Conservation (phyloP, 2,113 vertebrate genomes). For the Silurus meridionalis region DNA sequence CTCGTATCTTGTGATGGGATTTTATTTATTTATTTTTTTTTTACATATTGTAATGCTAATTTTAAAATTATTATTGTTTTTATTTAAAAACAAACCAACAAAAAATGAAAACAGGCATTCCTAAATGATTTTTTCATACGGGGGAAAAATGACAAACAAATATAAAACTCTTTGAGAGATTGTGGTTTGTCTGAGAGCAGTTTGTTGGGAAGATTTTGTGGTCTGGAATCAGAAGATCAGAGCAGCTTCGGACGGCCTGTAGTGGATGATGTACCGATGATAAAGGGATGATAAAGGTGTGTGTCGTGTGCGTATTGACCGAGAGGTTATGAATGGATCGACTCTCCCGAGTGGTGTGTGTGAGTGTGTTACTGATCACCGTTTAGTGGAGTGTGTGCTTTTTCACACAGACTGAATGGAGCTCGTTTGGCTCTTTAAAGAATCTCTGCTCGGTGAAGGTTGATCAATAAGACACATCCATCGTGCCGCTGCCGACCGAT, state of each 20-base stretch:
- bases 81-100: not conserved
- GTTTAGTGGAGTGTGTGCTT: constrained; percentile 68
- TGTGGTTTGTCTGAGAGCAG: not conserved
- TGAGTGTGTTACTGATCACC: constrained; percentile 66
- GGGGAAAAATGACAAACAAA: not conserved
- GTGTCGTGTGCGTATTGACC: constrained; percentile 29
- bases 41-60: not conserved
- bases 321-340: constrained; percentile 43
- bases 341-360: constrained; percentile 35
- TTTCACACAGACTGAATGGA: constrained; percentile 60
- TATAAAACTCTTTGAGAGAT: not conserved
- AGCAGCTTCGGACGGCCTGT: not conserved
- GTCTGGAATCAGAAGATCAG: not conserved
- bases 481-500: constrained; percentile 59
- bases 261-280: constrained; percentile 3
- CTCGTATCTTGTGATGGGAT: not conserved
- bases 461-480: constrained; percentile 81
- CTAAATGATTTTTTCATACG: not conserved
- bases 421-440: constrained; percentile 71
- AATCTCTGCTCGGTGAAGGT: constrained; percentile 75
- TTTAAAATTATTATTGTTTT: not conserved
- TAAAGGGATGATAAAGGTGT: constrained; percentile 10
- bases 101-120: not conserved
- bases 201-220: not conserved
- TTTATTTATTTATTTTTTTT: not conserved